Evolutionary conservation across 2,797 vertebrate genomes (phyloP), one percentile per base, ranked within the genome.

Genomic region (Sebastes kiyomatsui): DNA sequence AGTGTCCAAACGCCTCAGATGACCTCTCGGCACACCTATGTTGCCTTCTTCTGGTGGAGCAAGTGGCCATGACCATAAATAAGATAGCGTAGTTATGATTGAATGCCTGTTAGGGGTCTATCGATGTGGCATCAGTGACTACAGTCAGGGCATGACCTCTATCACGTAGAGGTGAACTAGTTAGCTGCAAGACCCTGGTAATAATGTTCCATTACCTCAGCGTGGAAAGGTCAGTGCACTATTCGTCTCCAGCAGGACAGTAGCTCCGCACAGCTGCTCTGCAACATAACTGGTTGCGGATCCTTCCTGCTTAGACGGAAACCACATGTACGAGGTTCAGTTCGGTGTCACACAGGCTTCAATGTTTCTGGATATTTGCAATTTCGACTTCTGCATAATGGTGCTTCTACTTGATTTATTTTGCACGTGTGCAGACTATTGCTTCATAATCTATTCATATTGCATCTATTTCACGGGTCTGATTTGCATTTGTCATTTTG

Each of bases 151-250:
- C 23, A 12, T 23, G 67, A 73, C 67, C 69, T 74, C 49, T 2
- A n/a, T 80, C 75, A 73, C 42, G 2, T 20, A 70, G 60, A 73
- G 66, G 33, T 4, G 32, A 69, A 71, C 16, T 4, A 23, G 66
- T 71, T 38, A 22, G 54, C 35, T 28, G 16, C 20, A 25, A 71
- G 56, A 67, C 49, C 8, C 25, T 7, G 13, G 56, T 75, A 79
- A 38, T 32, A 20, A 35, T 65, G 25, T 74, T 75, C 11, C 54
- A 46, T 60, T 68, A 20, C 64, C 13, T 71, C 33, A 6, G 73
- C 6, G 32, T 42, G 35, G 49, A 87, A 92, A 88, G 79, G 88
- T 88, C 72, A 78, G 14, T 25, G 77, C 77, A n/a, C 42, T 6
- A 12, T 61, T 72, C 0, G 7, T 73, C 64, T 79, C 25, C 58